Conservation (phyloP, 1,140 invertebrate species). For the Hesperophylax magnus region DNA sequence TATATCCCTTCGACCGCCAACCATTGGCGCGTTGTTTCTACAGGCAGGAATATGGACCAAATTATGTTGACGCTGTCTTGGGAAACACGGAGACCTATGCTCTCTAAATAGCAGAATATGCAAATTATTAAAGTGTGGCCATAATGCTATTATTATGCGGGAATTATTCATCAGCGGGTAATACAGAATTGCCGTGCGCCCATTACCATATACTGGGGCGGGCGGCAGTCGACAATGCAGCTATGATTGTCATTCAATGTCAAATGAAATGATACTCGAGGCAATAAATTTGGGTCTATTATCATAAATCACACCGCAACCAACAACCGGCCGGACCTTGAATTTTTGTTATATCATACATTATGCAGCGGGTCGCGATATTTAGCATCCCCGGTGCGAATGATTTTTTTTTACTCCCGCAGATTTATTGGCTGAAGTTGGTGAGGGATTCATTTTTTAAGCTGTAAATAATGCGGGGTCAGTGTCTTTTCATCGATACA, state of each 20-base stretch:
- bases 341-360: conserved; percentile 24
- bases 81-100: too few relatives aligned
- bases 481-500: not conserved
- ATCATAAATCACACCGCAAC: conserved; percentile 27
- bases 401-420: not conserved
- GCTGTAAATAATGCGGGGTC: not conserved
- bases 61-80: too few relatives aligned
- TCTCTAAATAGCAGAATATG: too few relatives aligned
- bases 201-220: conserved; percentile 10
- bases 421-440: not conserved
- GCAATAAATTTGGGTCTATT: conserved; percentile 36
- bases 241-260: conserved; percentile 29
- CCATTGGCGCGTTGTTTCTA: too few relatives aligned
- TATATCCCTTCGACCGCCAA: too few relatives aligned
- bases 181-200: not conserved
- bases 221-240: not conserved
- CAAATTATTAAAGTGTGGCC: too few relatives aligned
- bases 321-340: conserved; percentile 26
- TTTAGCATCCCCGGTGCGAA: conserved; percentile 1
- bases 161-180: not conserved
- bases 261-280: conserved; percentile 2
- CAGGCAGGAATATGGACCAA: too few relatives aligned
- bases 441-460: not conserved
- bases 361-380: conserved; percentile 22
- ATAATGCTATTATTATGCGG: not conserved